Evolutionary conservation across 1,140 invertebrate genomes (phyloP).

Genomic region (Rhagoletis pomonella): DNA sequence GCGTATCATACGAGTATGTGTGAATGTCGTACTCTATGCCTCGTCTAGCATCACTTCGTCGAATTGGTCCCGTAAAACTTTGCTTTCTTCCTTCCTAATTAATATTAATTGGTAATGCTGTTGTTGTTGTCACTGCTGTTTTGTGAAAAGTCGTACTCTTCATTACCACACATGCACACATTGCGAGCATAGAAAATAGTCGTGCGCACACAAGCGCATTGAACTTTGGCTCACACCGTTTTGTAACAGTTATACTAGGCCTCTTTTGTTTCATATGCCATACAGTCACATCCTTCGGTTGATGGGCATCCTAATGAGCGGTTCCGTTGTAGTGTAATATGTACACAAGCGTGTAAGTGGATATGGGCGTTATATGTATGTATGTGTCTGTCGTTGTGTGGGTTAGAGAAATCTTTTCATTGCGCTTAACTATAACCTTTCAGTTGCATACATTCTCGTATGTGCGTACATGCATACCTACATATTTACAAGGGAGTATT

Average conservation of each 20-base stretch:
- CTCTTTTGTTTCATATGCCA: neutral
- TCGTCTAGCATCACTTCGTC: neutral
- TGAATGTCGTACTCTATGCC: neutral
- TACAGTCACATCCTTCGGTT: neutral
- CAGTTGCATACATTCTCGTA: neutral
- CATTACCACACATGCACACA: neutral
- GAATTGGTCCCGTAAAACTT: neutral
- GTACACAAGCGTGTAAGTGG: neutral
- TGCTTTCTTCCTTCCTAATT: slow-evolving; percentile 37
- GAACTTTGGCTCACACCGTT: neutral
- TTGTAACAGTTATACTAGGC: neutral
- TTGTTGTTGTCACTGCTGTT: neutral
- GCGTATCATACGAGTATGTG: neutral
- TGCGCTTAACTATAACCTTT: neutral
- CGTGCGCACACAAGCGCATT: neutral
- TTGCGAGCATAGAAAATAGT: neutral
- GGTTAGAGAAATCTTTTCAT: neutral
- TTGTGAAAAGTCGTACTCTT: neutral
- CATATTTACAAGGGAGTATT: neutral
- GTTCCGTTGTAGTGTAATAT: neutral
- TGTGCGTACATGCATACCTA: neutral
- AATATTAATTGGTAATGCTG: slow-evolving; percentile 12
- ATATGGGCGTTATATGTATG: neutral
- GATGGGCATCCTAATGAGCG: neutral
- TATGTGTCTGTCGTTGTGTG: neutral